Percentiles rank a stretch among this genome's conserved stretches.
phyloP scores from a whole-genome alignment of 2,888 invertebrate genomes.

The Cabera pusaria region DNA sequence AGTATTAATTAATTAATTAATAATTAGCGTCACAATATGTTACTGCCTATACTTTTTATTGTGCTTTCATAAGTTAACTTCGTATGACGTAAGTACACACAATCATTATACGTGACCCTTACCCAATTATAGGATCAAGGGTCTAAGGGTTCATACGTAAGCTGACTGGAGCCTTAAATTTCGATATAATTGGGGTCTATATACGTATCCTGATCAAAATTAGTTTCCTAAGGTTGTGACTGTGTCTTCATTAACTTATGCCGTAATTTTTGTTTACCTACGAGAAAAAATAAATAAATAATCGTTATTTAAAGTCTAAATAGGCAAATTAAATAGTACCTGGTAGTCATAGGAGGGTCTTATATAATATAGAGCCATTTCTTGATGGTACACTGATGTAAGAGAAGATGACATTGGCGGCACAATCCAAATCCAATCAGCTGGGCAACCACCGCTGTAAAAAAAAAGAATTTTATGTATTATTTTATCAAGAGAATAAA shows the following conservation, averaged over 20 bases:
- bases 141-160: conserved; percentile 16
- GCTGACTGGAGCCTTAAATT: conserved; percentile 11
- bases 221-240: not conserved
- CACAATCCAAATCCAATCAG: conserved; percentile 93
- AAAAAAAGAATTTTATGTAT: too few relatives aligned
- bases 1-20: too few relatives aligned
- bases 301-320: too few relatives aligned
- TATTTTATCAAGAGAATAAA: too few relatives aligned
- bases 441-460: conserved; percentile 90
- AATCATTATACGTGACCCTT: conserved; percentile 20
- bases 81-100: too few relatives aligned
- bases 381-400: conserved; percentile 91
- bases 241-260: too few relatives aligned
- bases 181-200: conserved; percentile 1
- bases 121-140: conserved; percentile 22
- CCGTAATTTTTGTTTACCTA: too few relatives aligned
- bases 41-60: too few relatives aligned
- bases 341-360: conserved; percentile 96
- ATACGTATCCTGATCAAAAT: not conserved
- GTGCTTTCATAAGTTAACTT: too few relatives aligned
- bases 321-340: too few relatives aligned
- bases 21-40: too few relatives aligned
- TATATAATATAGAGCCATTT: conserved; percentile 94
- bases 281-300: too few relatives aligned
- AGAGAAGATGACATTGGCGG: conserved; percentile 90